Percentiles rank a stretch among this genome's conserved stretches.
Evolutionary conservation across 2,113 vertebrate species (phyloP).

Genomic region (Orycteropus afer): DNA sequence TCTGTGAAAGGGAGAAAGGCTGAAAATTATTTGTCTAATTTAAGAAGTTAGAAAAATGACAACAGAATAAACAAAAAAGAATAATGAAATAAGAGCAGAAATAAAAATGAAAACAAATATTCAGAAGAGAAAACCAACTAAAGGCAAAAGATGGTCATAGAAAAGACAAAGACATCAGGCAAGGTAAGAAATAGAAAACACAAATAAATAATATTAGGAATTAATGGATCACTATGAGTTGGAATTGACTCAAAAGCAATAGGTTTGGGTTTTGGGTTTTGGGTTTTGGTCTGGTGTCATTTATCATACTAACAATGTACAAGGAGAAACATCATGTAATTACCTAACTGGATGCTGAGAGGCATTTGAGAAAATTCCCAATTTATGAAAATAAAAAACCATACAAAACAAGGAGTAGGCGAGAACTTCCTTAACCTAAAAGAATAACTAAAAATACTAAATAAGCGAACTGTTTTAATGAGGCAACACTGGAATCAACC

Average conservation of each 20-base stretch:
- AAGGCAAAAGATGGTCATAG: neutral
- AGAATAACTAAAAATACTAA: neutral
- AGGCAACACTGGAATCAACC: neutral
- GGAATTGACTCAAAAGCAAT: no score
- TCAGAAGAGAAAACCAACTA: neutral
- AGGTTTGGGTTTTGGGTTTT: no score
- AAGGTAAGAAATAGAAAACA: slow-evolving; percentile 14
- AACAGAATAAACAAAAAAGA: neutral
- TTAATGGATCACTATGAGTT: no score
- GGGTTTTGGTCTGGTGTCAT: no score
- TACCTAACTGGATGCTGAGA: slow-evolving; percentile 1
- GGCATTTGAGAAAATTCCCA: neutral
- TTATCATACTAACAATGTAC: neutral
- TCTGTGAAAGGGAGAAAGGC: no score
- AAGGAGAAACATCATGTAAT: neutral
- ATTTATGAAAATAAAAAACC: neutral
- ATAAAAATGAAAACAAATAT: neutral
- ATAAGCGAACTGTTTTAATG: neutral
- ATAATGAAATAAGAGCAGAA: neutral
- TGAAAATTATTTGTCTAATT: neutral
- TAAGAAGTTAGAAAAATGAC: no score
- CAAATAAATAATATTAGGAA: neutral
- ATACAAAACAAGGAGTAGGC: neutral
- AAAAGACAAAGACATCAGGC: neutral
- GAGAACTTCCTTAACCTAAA: neutral